Evolutionary conservation across 2,888 invertebrate genomes (phyloP).

Genomic region (Rhingia rostrata): DNA sequence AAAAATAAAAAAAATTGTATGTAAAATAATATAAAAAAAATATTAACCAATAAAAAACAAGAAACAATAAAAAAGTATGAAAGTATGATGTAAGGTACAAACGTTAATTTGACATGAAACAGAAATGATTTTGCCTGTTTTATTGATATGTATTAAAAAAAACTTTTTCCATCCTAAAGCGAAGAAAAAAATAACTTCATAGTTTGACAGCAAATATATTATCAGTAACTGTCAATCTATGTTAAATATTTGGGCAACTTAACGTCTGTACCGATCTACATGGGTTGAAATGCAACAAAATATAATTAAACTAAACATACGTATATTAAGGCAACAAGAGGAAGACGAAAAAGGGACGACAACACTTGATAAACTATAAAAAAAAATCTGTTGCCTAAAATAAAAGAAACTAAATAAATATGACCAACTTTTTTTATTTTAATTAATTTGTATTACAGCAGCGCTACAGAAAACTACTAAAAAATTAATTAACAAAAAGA

Average conservation of each 20-base stretch:
- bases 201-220: not conserved
- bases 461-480: slow-evolving; percentile 30
- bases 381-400: slow-evolving; percentile 22
- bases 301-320: too few relatives aligned
- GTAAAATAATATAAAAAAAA: not conserved
- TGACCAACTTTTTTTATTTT: not conserved
- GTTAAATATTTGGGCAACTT: too few relatives aligned
- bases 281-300: too few relatives aligned
- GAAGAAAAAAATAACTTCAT: too few relatives aligned
- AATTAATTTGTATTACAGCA: slow-evolving; percentile 37
- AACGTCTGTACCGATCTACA: too few relatives aligned
- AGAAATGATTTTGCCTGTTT: too few relatives aligned
- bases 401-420: slow-evolving; percentile 9
- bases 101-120: not conserved
- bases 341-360: too few relatives aligned
- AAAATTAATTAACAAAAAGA: slow-evolving; percentile 3
- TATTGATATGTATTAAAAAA: not conserved
- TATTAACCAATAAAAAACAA: slow-evolving; percentile 15
- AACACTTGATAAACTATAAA: not conserved
- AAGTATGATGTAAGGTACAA: not conserved
- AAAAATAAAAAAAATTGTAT: slow-evolving; percentile 17
- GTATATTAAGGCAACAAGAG: too few relatives aligned
- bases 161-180: not conserved
- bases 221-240: not conserved
- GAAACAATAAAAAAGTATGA: not conserved